Evolutionary conservation across 2,113 vertebrate genomes (phyloP), one percentile per base, ranked within the genome.

Genomic region (Microtus richardsoni): DNA sequence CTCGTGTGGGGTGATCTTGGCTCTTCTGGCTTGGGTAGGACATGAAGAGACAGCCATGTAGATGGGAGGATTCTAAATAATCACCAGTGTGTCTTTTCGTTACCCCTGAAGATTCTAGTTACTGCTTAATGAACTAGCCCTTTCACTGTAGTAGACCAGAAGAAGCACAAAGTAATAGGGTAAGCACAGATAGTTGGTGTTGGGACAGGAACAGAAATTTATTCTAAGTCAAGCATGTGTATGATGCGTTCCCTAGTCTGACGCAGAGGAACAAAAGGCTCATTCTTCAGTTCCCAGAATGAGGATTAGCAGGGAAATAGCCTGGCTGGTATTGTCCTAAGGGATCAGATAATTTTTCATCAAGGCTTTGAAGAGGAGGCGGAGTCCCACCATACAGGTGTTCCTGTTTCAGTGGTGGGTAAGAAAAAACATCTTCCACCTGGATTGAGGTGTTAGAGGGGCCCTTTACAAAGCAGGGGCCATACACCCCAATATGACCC

Each of bases 231-330:
- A 33, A 64, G 62, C 84, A 47, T n/a, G 73, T 93, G 92, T 88
- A 68, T 80, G 91, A 84, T 89, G 92, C 83, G 91, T 73, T 93
- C 89, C 83, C 83, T 73, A 47, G 94, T 71, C 82, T 80, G 88
- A 52, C 78, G 68, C 58, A 36, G 26, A 28, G 78, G 75, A 94
- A 96, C 96, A 97, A 96, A 96, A 94, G 96, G 24, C 87, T 91
- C 79, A 80, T 74, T 96, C 91, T 97, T 95, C 85, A 82, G 62
- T 88, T 89, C 39, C 92, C 91, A 96, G 95, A 95, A 77, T 33
- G 90, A 85, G 89, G 49, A 82, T 94, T 92, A 89, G 36, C 92
- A 73, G 58, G 12, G 70, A 66, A 77, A 64, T 58, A 87, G 78
- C 86, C 88, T 95, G 75, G 78, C 52, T 84, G 49, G 54, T 52